A percentile compares a stretch with the other conserved stretches of the same genome.
Evolutionary conservation across 2,888 invertebrate species (phyloP).

Genomic region (Ramazzottius varieornatus): DNA sequence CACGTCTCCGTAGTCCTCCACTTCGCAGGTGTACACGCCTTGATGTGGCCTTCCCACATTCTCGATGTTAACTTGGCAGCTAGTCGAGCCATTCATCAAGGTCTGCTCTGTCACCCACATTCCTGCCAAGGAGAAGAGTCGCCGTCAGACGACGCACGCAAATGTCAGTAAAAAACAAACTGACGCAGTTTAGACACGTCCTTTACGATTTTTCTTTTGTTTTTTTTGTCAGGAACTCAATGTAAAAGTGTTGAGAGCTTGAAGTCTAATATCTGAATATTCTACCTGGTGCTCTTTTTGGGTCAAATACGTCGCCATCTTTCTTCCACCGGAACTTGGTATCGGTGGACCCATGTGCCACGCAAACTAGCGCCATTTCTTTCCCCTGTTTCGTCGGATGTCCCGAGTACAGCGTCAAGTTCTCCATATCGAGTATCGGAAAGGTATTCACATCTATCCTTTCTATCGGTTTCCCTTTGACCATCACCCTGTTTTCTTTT

Average conservation of each 20-base stretch:
- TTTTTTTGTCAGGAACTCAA: no score
- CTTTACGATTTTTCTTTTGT: no score
- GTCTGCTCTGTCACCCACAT: background rate
- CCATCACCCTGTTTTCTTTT: no score
- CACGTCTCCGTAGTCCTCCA: background rate
- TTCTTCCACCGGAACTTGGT: background rate
- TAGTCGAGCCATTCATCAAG: background rate
- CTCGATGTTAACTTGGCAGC: background rate
- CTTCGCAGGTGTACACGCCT: background rate
- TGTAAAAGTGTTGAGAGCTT: no score
- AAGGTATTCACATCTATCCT: background rate
- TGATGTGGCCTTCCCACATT: background rate
- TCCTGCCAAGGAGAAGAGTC: background rate
- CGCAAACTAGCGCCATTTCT: background rate
- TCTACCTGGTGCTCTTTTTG: no score
- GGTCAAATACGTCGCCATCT: background rate
- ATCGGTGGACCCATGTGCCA: background rate
- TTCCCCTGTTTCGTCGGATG: background rate
- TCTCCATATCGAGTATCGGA: background rate
- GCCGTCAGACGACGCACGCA: no score
- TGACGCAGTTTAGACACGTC: no score
- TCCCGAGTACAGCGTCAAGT: background rate
- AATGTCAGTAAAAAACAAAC: no score
- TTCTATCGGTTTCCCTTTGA: no score
- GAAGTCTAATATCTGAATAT: no score